phyloP scores from a whole-genome alignment of 2,113 vertebrate species.

The Chelonoidis abingdonii region DNA sequence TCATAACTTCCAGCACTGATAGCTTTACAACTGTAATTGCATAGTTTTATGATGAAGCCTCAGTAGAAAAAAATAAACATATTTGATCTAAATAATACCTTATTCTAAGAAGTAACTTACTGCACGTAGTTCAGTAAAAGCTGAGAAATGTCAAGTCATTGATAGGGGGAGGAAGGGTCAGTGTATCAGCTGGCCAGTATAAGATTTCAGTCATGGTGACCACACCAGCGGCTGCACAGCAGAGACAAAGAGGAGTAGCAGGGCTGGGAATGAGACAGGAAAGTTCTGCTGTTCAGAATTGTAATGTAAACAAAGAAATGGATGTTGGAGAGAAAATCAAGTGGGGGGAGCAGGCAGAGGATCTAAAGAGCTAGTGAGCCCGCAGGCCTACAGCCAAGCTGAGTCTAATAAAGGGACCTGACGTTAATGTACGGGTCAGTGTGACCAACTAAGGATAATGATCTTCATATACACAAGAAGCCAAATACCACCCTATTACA shows the following conservation, averaged over 20 bases:
- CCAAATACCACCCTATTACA: not conserved
- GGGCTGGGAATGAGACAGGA: not conserved
- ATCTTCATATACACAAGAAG: not conserved
- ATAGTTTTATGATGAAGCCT: slow-evolving; percentile 47
- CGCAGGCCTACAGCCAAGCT: not conserved
- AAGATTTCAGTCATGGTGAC: not conserved
- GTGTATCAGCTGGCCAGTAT: not conserved
- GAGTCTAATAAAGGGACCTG: not conserved
- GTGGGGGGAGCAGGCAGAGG: not conserved
- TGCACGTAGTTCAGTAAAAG: not conserved
- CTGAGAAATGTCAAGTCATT: not conserved
- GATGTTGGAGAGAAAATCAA: not conserved
- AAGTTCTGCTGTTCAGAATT: not conserved
- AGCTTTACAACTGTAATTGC: slow-evolving; percentile 62
- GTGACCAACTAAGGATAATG: not conserved
- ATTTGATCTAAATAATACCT: slow-evolving; percentile 19
- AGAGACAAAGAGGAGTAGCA: not conserved
- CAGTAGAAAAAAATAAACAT: slow-evolving; percentile 25
- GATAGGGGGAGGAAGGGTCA: not conserved
- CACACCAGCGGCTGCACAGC: not conserved
- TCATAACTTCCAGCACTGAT: slow-evolving; percentile 48
- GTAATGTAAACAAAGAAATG: not conserved
- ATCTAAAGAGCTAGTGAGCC: not conserved
- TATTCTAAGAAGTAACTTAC: not conserved
- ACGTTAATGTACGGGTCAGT: not conserved